phyloP scores from a whole-genome alignment of 1,140 invertebrate genomes.

The Chrysoperla carnea region DNA sequence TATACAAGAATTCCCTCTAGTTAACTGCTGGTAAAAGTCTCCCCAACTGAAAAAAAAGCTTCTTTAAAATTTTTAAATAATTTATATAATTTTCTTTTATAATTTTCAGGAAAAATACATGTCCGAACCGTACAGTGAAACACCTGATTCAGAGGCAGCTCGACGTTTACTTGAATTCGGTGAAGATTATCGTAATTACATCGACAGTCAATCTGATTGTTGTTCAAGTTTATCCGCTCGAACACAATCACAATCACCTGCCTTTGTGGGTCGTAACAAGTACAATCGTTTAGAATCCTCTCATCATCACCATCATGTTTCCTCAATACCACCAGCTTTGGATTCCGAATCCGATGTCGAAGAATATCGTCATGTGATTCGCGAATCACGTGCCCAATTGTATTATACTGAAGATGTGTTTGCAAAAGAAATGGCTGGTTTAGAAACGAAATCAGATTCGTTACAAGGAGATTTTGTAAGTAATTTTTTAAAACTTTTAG shows the following conservation, averaged over 20 bases:
- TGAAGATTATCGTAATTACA: slow-evolving; percentile 75
- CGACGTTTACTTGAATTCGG: slow-evolving; percentile 68
- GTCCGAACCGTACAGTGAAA: slow-evolving; percentile 79
- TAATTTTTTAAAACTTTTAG: background rate
- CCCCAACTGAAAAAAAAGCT: no score
- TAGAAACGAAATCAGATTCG: slow-evolving; percentile 26
- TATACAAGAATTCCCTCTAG: no score
- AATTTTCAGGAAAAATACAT: slow-evolving; percentile 68
- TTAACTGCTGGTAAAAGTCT: no score
- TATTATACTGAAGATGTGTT: slow-evolving; percentile 23
- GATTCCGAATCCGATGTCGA: slow-evolving; percentile 50
- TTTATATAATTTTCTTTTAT: slow-evolving; percentile 3
- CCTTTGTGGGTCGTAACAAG: slow-evolving; percentile 13
- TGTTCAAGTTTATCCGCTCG: slow-evolving; percentile 55
- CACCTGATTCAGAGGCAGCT: slow-evolving; percentile 70
- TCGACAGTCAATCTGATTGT: slow-evolving; percentile 73
- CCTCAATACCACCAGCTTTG: background rate
- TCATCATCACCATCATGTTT: background rate
- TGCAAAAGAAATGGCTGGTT: slow-evolving; percentile 21
- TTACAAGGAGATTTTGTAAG: slow-evolving; percentile 23
- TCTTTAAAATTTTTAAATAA: no score
- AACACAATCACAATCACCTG: slow-evolving; percentile 36
- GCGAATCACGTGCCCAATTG: slow-evolving; percentile 23
- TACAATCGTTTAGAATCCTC: slow-evolving; percentile 17
- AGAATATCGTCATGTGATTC: slow-evolving; percentile 33